Percentiles rank a stretch among this genome's conserved stretches.
Evolutionary conservation across 1,140 invertebrate genomes (phyloP).

Genomic region (Lethocerus indicus): DNA sequence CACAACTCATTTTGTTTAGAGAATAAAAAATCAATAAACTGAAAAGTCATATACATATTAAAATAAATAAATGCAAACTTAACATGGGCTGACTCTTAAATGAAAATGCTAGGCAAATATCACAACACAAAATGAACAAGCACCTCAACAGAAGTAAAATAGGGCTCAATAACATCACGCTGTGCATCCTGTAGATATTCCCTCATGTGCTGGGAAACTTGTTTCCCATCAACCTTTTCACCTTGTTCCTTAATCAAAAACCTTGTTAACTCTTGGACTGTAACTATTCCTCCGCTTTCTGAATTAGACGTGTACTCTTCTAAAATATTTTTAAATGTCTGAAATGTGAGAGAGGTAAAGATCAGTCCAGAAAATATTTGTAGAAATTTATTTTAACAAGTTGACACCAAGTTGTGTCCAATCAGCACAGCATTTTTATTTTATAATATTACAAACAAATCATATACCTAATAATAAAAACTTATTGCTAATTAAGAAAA

Average conservation of each 20-base stretch:
- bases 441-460: background rate
- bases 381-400: too few relatives aligned
- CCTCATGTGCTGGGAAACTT: constrained; percentile 52
- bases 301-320: constrained; percentile 34
- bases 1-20: constrained; percentile 88
- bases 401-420: too few relatives aligned
- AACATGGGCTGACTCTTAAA: background rate
- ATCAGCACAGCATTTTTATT: too few relatives aligned
- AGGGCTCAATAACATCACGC: constrained; percentile 64
- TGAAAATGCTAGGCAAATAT: background rate
- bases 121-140: constrained; percentile 4
- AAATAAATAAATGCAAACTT: constrained; percentile 1
- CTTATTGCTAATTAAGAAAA: constrained; percentile 1
- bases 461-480: background rate
- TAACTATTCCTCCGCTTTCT: constrained; percentile 43
- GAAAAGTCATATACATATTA: constrained; percentile 21
- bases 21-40: constrained; percentile 87
- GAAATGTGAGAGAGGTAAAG: constrained; percentile 18
- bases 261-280: constrained; percentile 55
- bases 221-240: constrained; percentile 42
- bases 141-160: constrained; percentile 56
- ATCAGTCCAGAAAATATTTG: too few relatives aligned
- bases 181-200: constrained; percentile 61
- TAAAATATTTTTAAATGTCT: constrained; percentile 41
- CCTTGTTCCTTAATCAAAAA: constrained; percentile 70